Base-by-base conservation (phyloP, 92 coral and sea anemone genomes). In the Desmophyllum pertusum region DNA sequence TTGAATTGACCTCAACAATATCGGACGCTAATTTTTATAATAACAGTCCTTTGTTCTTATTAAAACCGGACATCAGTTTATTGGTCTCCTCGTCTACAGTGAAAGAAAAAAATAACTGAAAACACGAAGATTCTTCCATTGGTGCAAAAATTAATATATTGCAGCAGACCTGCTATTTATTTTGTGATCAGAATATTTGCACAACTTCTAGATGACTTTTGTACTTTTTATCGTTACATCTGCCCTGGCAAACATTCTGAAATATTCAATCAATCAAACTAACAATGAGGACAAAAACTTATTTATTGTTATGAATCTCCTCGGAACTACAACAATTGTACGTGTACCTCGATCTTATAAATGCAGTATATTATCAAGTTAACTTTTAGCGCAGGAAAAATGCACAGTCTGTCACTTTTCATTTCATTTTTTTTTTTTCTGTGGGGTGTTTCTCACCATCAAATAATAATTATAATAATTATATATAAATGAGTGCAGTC, bases 151-250 rank as follows among this genome's bases (percentile, higher is more conserved):
- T 84, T 89, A 89, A 89, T 89, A 89, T 89, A 89, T 89, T 84
- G 85, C 87, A 77, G 90, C 90, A 75, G 93, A 73, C 77, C 84
- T 89, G 93, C 90, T 89, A 89, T 89, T 89, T 89, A 89, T 89
- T 89, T 89, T 89, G 67, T 84, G 87, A 84, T 65, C 82, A 63
- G 73, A 59, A 57, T 81, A 70, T 50, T 53, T 81, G 85, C 77
- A 52, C 64, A 81, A 69, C 65, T 51, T 81, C 77, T 21, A 41
- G 70, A 67, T 42, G 62, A 42, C 70, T 82, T 81, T 82, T 82
- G 86, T 82, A 82, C 79, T 71, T 82, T 82, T 72, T 53, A 68
- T 80, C 18, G 45, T 19, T 27, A 67, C 18, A 25, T 69, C 48
- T 42, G 62, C 52, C 18, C 36, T 31, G 84, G 62, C 51, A 67